phyloP scores from a whole-genome alignment of 2,113 vertebrate species.

The Apaloderma vittatum region DNA sequence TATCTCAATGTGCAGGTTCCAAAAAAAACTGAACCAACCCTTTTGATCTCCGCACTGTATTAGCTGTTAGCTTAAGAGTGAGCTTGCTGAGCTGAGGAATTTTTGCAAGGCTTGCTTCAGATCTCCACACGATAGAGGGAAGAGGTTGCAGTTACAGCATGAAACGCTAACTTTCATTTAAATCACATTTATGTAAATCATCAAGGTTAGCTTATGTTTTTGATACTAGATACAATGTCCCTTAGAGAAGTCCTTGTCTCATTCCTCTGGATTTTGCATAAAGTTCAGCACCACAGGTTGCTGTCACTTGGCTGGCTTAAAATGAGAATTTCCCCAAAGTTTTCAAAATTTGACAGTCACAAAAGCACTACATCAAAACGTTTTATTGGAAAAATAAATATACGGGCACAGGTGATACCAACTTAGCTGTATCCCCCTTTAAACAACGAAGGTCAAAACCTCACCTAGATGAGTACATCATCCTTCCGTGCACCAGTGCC shows the following conservation, averaged over 20 bases:
- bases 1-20: conserved; percentile 56
- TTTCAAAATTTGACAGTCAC: background rate
- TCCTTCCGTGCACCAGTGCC: background rate
- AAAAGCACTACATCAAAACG: background rate
- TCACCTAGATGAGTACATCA: background rate
- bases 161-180: conserved; percentile 59
- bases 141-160: conserved; percentile 41
- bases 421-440: background rate
- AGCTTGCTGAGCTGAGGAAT: conserved; percentile 59
- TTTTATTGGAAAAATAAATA: background rate
- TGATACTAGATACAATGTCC: conserved; percentile 29
- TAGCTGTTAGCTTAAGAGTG: conserved; percentile 57
- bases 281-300: background rate
- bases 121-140: conserved; percentile 55
- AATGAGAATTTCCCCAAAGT: background rate
- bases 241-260: conserved; percentile 31
- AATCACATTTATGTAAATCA: conserved; percentile 64
- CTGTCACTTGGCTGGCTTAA: background rate
- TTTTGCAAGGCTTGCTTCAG: conserved; percentile 62
- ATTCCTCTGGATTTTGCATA: background rate
- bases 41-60: conserved; percentile 67
- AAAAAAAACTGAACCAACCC: conserved; percentile 45
- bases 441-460: background rate
- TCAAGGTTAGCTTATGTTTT: conserved; percentile 35
- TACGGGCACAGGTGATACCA: background rate